Evolutionary conservation across 2,113 vertebrate genomes (phyloP), one percentile per base, ranked within the genome.

Genomic region (Hippocampus barbouri): DNA sequence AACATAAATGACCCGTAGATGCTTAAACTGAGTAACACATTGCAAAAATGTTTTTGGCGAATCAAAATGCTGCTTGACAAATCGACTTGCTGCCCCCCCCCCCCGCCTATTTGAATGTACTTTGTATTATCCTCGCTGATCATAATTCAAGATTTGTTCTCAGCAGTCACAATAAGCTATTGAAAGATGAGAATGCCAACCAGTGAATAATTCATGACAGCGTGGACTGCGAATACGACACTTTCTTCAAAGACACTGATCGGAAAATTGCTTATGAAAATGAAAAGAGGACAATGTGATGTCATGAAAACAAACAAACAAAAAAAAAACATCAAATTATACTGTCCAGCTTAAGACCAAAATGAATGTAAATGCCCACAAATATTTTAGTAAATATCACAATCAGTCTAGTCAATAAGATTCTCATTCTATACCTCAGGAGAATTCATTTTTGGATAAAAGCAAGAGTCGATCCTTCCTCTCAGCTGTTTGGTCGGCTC

Each of bases 121-220:
- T 38, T 5, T 38, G 34, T 57, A 23, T 23, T 56, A 25, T 27
- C 57, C 12, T 59, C 25, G 1, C 34, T 59, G 25, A 30, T 60
- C 27, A 7, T 16, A 27, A 60, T 27, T 60, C 23, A 25, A 25
- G 8, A 18, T 60, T 60, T 30, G 25, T 14, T 59, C 54, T 54
- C 66, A 76, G 51, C 62, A 70, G 38, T 66, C 69, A 82, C 78
- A 85, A 79, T 45, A 81, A 68, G 73, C 56, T 59, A 80, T 63
- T 86, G 79, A 75, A 80, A 64, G 20, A 11, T 5, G 27, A 30
- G 86, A 87, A 89, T 83, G 84, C 30, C 86, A 85, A 8, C 3
- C 1, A 8, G 74, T 88, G 86, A 89, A 88, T 87, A 79, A 88
- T 87, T 85, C 85, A 87, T 75, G 16, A 14, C 23, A 69, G 34